These are phyloP conservation scores for Enteromius thamalakanensis DNA, from an alignment of 2,797 vertebrate species.

Conservation along the genomic window DNA sequence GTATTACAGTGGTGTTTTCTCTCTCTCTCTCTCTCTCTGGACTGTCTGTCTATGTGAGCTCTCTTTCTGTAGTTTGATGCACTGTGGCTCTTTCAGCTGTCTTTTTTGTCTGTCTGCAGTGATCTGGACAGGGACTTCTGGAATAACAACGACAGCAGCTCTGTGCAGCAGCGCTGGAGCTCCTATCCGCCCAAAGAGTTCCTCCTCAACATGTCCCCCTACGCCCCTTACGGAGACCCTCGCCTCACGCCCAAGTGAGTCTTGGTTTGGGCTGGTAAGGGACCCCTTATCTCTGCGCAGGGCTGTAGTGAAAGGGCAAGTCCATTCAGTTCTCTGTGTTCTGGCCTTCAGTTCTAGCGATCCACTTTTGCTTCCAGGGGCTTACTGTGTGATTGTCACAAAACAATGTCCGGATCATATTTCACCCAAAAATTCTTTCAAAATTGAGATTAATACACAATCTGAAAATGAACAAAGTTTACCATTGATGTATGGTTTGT, in stretches of 20 bases:
- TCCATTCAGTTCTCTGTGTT: slow-evolving; percentile 7
- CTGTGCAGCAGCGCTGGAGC: slow-evolving; percentile 98
- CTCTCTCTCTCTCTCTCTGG: not conserved
- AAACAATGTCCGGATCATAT: not conserved
- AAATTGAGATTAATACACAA: no score
- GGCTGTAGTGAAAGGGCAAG: slow-evolving; percentile 68
- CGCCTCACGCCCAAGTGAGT: slow-evolving; percentile 99
- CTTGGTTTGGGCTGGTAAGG: slow-evolving; percentile 80
- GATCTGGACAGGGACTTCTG: slow-evolving; percentile 99
- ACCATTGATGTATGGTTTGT: no score
- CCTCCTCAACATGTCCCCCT: slow-evolving; percentile 99
- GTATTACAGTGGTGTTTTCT: not conserved
- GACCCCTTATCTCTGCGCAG: slow-evolving; percentile 67
- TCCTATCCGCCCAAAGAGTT: slow-evolving; percentile 99
- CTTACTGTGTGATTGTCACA: not conserved
- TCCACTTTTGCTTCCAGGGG: not conserved
- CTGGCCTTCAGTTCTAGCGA: slow-evolving; percentile 34
- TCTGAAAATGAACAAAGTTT: no score
- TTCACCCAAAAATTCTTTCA: not conserved
- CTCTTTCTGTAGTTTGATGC: not conserved
- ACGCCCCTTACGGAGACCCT: slow-evolving; percentile 96
- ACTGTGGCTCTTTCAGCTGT: slow-evolving; percentile 69
- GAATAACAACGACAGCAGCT: slow-evolving; percentile 99
- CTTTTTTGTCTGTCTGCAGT: slow-evolving; percentile 80
- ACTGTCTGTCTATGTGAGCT: not conserved